Evolutionary conservation across 2,888 invertebrate species (phyloP).

Genomic region (Kryphioiulus occultus): DNA sequence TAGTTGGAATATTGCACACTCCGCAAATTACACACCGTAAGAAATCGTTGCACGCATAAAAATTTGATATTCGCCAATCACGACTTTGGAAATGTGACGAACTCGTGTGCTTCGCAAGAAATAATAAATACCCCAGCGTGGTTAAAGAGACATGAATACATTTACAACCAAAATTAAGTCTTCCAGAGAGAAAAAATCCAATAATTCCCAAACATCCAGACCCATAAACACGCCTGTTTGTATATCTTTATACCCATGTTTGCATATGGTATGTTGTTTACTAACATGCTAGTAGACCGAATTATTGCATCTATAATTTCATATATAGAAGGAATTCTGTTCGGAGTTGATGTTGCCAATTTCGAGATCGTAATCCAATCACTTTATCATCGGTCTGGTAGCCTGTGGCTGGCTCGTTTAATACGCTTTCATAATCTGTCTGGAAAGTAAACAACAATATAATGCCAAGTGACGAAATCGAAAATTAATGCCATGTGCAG

Average conservation of each 20-base stretch:
- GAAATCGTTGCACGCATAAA: constrained; percentile 22
- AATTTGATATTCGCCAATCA: constrained; percentile 37
- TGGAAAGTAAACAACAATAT: neutral
- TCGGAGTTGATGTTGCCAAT: neutral
- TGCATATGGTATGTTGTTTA: neutral
- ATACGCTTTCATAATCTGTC: neutral
- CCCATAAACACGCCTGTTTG: neutral
- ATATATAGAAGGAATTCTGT: neutral
- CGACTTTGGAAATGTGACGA: neutral
- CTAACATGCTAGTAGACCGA: neutral
- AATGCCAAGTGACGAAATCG: neutral
- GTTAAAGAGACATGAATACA: neutral
- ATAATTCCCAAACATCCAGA: neutral
- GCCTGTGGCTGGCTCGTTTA: neutral
- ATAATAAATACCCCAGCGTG: neutral
- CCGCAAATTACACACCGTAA: constrained; percentile 11
- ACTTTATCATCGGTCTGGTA: constrained; percentile 1
- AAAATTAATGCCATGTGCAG: neutral
- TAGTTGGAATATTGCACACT: neutral
- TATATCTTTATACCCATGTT: neutral
- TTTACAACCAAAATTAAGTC: neutral
- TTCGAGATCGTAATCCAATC: neutral
- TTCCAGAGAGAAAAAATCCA: neutral
- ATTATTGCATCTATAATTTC: neutral
- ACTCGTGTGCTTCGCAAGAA: neutral